Conservation (phyloP, 2,797 vertebrate species). For the Melanotaenia maccullochi region DNA sequence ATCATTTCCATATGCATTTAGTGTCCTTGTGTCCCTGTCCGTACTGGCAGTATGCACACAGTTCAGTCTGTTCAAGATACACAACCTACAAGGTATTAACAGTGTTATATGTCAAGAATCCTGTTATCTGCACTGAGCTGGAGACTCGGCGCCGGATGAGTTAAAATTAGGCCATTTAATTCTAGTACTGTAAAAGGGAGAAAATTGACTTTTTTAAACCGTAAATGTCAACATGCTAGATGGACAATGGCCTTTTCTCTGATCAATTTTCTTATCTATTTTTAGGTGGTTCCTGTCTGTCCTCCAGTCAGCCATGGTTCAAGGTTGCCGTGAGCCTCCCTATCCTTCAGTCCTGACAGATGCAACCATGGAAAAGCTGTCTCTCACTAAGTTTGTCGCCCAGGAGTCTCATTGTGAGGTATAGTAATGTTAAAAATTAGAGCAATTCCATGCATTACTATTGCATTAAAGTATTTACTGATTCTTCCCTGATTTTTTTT, state of each 20-base stretch:
- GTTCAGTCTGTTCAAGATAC: background rate
- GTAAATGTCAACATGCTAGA: background rate
- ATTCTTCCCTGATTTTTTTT: background rate
- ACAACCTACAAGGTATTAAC: background rate
- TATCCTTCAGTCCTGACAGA: slow-evolving; percentile 94
- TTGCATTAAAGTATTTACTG: background rate
- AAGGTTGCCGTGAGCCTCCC: slow-evolving; percentile 92
- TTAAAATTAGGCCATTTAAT: background rate
- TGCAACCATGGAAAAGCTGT: slow-evolving; percentile 97
- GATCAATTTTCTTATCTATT: background rate
- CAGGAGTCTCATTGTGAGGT: slow-evolving; percentile 95
- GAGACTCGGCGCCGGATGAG: background rate
- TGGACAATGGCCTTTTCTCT: background rate
- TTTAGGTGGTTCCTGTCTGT: slow-evolving; percentile 90
- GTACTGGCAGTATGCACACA: background rate
- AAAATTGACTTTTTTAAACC: background rate
- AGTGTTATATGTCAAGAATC: background rate
- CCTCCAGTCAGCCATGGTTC: slow-evolving; percentile 93
- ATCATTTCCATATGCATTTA: background rate
- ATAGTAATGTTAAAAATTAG: slow-evolving; percentile 5
- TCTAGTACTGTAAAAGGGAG: background rate
- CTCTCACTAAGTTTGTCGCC: slow-evolving; percentile 94
- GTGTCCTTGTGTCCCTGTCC: background rate
- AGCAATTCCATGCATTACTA: background rate
- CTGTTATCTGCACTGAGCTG: background rate